Evolutionary conservation across 2,113 vertebrate genomes (phyloP).

Genomic region (Leucoraja erinaceus): DNA sequence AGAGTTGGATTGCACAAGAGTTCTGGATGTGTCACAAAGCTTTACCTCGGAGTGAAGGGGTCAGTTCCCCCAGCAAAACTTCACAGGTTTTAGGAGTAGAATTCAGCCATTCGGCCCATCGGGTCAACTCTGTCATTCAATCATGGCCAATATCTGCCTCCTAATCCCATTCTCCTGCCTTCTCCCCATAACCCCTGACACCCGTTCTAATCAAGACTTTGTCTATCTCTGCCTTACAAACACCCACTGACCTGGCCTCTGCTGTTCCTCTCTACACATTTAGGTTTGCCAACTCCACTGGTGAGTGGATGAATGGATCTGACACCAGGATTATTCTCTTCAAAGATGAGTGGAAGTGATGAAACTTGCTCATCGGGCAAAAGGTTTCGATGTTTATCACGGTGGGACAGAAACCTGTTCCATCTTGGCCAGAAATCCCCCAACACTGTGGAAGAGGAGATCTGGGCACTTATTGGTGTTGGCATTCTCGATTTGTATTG

Average conservation of each 20-base stretch:
- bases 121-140: no score
- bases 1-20: slow-evolving; percentile 24
- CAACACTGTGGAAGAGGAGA: neutral
- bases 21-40: neutral
- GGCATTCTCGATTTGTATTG: neutral
- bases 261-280: no score
- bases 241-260: no score
- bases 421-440: neutral
- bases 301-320: neutral
- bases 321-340: neutral
- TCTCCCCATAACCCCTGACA: no score
- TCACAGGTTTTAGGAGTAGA: no score
- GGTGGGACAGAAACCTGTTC: neutral
- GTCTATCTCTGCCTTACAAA: no score
- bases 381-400: neutral
- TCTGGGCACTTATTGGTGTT: neutral
- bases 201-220: no score
- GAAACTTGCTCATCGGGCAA: no score
- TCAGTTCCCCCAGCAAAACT: neutral
- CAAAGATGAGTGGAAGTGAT: neutral
- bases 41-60: neutral
- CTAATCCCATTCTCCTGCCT: no score
- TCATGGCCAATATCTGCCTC: no score
- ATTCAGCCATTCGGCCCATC: no score
- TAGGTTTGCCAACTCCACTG: neutral